These are phyloP conservation scores for Folsomia candida DNA, from an alignment of 2,888 invertebrate genomes.

Conservation along the genomic window DNA sequence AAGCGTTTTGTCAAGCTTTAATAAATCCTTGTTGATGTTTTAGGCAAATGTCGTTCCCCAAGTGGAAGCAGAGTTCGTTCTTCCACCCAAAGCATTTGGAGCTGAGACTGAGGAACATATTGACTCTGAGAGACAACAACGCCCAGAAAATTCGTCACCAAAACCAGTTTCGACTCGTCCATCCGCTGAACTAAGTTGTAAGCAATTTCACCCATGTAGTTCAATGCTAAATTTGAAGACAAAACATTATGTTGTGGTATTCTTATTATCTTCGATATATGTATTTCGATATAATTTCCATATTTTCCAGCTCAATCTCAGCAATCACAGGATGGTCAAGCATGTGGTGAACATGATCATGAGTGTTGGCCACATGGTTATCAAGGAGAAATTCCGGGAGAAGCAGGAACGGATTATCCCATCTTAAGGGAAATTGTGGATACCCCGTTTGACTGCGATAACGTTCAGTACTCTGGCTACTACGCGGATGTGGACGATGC, in stretches of 20 bases:
- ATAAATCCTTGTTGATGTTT: background rate
- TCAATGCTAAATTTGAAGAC: background rate
- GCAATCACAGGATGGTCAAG: background rate
- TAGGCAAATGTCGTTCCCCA: background rate
- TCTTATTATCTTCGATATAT: background rate
- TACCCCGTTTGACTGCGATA: constrained; percentile 44
- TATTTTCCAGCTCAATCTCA: background rate
- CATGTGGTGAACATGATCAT: constrained; percentile 30
- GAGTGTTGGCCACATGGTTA: constrained; percentile 46
- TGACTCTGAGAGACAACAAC: background rate
- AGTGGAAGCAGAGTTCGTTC: constrained; percentile 2
- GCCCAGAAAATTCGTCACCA: background rate
- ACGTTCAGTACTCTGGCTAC: constrained; percentile 47
- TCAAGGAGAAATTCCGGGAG: constrained; percentile 44
- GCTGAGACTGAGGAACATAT: constrained; percentile 2
- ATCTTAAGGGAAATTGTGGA: constrained; percentile 40
- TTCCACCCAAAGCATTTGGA: background rate
- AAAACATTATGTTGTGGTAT: background rate
- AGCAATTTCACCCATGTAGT: background rate
- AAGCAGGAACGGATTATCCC: constrained; percentile 48
- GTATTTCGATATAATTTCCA: too few species aligned
- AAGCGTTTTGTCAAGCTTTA: background rate
- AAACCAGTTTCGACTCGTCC: constrained; percentile 3
- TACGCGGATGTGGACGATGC: constrained; percentile 47
- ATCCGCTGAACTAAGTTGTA: background rate